Evolutionary conservation across 2,113 vertebrate genomes (phyloP), one percentile per base, ranked within the genome.

Genomic region (Tinamus guttatus): DNA sequence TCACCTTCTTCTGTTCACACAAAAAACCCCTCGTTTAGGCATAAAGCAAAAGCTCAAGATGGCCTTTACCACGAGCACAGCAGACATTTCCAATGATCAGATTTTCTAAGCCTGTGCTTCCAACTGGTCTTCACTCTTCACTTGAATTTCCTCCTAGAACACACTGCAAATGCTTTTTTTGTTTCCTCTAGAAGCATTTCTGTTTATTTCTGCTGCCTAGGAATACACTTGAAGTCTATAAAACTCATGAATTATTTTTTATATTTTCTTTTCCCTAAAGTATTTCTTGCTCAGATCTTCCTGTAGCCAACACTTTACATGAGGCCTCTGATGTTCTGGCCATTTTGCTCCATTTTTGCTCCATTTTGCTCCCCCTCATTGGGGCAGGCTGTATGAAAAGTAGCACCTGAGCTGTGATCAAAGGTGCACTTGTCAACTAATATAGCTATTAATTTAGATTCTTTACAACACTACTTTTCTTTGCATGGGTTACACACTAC

Each of bases 381-480:
- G 18, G 67, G 19, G 11, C 0, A 67, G 13, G 8, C 19, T 62
- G 1, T 24, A 2, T 45, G 45, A 22, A 75, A 60, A 43, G 34
- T 16, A 51, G 45, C 32, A 13, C 27, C 24, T 62, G 8, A 3
- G 38, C 62, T 75, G 20, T 47, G 20, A 17, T 58, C 54, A 58
- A 58, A 32, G 28, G 28, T 30, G 28, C 54, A 18, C 16, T 58
- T 58, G 54, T 18, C 28, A 11, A 58, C 28, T 32, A 18, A 58
- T 32, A 16, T 58, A 30, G 28, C 54, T 58, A 58, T 32, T 58
- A 58, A 58, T 58, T 58, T 58, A 18, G 16, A 32, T 58, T 58
- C 28, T 58, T 58, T 18, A 58, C 16, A 18, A 10, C 54, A 32
- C 27, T 56, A 28, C 28, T 58, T 32, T 32, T 58, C 30, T 30